These are phyloP conservation scores for Pipra filicauda DNA, from an alignment of 2,113 vertebrate genomes.

Conservation along the genomic window DNA sequence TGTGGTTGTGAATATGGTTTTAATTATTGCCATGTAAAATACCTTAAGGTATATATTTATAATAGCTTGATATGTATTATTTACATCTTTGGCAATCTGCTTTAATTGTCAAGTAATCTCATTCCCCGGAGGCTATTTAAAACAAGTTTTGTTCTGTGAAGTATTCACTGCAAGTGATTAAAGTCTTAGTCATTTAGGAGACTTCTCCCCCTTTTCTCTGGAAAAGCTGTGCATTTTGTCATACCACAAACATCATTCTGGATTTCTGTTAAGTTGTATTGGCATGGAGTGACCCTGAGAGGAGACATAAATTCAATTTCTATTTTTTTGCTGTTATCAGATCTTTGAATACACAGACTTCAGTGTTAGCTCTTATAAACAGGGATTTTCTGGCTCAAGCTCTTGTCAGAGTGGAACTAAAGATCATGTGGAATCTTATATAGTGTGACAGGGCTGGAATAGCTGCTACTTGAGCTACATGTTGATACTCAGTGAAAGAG, in stretches of 20 bases:
- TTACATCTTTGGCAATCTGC: background rate
- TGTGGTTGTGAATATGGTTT: background rate
- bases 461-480: background rate
- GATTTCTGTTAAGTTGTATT: background rate
- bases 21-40: background rate
- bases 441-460: background rate
- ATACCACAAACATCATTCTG: background rate
- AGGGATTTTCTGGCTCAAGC: background rate
- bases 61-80: background rate
- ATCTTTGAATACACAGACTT: constrained; percentile 10
- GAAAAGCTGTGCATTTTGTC: background rate
- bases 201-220: background rate
- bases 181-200: background rate
- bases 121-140: background rate
- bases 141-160: constrained; percentile 4
- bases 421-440: background rate
- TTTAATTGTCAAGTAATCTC: background rate
- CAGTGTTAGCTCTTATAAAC: background rate
- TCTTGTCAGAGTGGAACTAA: background rate
- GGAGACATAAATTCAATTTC: background rate
- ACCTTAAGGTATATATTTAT: background rate
- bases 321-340: background rate
- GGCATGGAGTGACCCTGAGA: constrained; percentile 14
- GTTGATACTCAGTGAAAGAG: background rate
- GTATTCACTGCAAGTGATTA: background rate